Evolutionary conservation across 2,888 invertebrate species (phyloP), one percentile per base, ranked within the genome.

Genomic region (Drosophila pegasa): DNA sequence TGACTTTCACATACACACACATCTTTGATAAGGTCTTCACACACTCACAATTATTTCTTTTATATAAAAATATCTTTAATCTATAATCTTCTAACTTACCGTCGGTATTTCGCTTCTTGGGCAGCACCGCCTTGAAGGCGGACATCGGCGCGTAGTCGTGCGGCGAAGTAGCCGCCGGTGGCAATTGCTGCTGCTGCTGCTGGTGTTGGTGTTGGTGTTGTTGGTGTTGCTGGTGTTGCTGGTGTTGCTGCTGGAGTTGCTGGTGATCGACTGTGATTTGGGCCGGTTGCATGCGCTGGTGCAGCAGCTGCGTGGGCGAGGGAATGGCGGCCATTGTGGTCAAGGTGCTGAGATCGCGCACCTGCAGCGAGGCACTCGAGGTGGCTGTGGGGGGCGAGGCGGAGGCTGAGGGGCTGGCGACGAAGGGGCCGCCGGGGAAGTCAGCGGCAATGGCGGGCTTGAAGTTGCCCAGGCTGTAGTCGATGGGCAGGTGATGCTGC

Each of bases 41-140:
- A 27, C 16, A 45, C 27, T 18, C 16, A 9, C 7, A 27, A 0
- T 0, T 4, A 22, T 9, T n/a, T 25, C 4, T 25, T 4, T n/a
- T 0, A 1, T 8, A n/a, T n/a, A n/a, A n/a, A 27, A 27, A 10
- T 2, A 14, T 38, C 2, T 20, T 16, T 3, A 5, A 5, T 20
- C 6, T 7, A 9, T n/a, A 20, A 12, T n/a, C 5, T 5, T 25
- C 4, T 29, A 1, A 77, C 92, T 91, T 90, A 91, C 92, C 92
- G 92, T 92, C 92, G 92, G 91, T 67, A 81, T 81, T 87, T 74
- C 92, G 91, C 77, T 92, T 91, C 79, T 92, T 92, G 45, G 92
- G 92, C 63, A 91, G 77, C 55, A 92, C 92, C n/a, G 92, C 92
- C 70, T 92, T 92, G 67, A 92, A 92, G 54, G 92, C 92, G 66